Conservation (phyloP, 2,888 invertebrate genomes). For the Dolichomitus sp. region DNA sequence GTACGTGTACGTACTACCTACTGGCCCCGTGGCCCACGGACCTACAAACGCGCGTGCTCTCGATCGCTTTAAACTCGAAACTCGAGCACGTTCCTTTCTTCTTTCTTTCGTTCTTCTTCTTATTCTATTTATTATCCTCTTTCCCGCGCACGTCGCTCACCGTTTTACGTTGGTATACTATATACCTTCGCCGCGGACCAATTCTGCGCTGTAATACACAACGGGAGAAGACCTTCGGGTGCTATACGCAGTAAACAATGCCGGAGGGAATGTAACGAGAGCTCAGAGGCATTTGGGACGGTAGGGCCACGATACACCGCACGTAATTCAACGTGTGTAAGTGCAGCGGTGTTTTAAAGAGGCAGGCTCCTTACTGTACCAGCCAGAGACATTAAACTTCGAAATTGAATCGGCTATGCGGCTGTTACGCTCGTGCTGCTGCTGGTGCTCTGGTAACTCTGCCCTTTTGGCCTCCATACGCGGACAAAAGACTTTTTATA, state of each 20-base stretch:
- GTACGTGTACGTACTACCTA: constrained; percentile 65
- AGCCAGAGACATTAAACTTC: constrained; percentile 67
- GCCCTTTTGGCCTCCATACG: constrained; percentile 63
- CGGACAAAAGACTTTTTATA: constrained; percentile 40
- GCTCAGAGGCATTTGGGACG: constrained; percentile 57
- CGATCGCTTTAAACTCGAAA: constrained; percentile 73
- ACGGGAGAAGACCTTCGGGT: constrained; percentile 50
- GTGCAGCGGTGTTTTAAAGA: constrained; percentile 46
- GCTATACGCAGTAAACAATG: constrained; percentile 65
- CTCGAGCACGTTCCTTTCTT: constrained; percentile 67
- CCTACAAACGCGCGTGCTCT: constrained; percentile 78
- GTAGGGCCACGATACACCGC: constrained; percentile 18
- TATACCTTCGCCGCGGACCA: constrained; percentile 53
- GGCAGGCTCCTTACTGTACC: constrained; percentile 53
- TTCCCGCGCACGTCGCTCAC: constrained; percentile 51
- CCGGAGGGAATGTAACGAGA: constrained; percentile 69
- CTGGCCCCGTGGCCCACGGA: constrained; percentile 82
- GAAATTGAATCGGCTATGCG: constrained; percentile 67
- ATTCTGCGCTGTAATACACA: constrained; percentile 57
- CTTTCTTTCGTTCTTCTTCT: constrained; percentile 44
- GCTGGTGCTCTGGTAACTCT: constrained; percentile 40
- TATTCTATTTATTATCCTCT: constrained; percentile 26
- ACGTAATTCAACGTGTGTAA: constrained; percentile 50
- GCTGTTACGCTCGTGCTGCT: constrained; percentile 26
- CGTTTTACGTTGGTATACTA: constrained; percentile 53